phyloP scores from a whole-genome alignment of 2,113 vertebrate genomes.

The Tachuris rubrigastra region DNA sequence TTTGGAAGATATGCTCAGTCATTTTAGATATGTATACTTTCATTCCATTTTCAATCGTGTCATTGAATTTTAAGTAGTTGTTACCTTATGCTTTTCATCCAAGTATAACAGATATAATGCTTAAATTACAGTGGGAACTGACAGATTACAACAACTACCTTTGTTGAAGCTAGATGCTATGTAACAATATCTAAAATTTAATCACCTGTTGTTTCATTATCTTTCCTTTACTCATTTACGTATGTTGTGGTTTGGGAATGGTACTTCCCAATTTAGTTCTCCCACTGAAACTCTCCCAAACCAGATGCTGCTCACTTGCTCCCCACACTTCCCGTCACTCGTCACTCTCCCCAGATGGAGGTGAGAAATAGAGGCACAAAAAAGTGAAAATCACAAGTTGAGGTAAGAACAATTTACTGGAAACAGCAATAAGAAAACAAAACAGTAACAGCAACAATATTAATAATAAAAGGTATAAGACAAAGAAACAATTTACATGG shows the following conservation, averaged over 20 bases:
- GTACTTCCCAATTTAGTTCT: neutral
- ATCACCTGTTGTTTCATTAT: neutral
- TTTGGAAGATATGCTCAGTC: neutral
- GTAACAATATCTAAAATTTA: neutral
- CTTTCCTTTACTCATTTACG: neutral
- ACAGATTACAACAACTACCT: neutral
- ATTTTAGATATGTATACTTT: neutral
- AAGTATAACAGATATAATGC: neutral
- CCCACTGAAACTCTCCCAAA: neutral
- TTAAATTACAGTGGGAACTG: neutral
- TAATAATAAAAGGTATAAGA: neutral
- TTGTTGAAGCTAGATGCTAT: neutral
- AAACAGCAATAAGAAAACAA: neutral
- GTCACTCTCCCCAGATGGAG: neutral
- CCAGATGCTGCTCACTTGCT: neutral
- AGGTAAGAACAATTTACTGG: neutral
- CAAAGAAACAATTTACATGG: neutral
- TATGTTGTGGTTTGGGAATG: neutral
- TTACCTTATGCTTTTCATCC: neutral
- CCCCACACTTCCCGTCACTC: neutral
- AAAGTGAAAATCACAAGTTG: neutral
- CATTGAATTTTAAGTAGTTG: neutral
- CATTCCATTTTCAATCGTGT: neutral
- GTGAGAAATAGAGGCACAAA: neutral
- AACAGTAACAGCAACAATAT: neutral